Evolutionary conservation across 1,140 invertebrate genomes (phyloP).

Genomic region (Chymomyza costata): DNA sequence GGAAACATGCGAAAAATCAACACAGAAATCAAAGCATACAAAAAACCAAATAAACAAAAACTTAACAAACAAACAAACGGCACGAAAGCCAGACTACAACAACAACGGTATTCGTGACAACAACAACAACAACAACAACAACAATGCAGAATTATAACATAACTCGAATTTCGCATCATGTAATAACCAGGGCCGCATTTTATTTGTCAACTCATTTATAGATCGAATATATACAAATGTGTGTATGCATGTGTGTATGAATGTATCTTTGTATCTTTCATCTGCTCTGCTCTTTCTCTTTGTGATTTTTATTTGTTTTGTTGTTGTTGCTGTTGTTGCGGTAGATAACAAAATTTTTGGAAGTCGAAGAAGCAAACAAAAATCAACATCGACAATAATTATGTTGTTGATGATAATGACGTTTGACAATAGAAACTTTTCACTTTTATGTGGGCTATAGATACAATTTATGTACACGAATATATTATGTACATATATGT

Average conservation of each 20-base stretch:
- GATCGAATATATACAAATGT: no score
- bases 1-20: conserved; percentile 58
- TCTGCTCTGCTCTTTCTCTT: conserved; percentile 2
- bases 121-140: conserved; percentile 8
- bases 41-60: neutral
- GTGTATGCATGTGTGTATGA: no score
- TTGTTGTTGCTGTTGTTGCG: neutral
- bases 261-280: no score
- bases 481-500: no score
- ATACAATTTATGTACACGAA: no score
- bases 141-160: conserved; percentile 72
- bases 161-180: conserved; percentile 67
- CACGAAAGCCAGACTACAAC: neutral
- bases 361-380: no score
- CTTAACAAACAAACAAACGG: no score
- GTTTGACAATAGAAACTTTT: no score
- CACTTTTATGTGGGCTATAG: no score
- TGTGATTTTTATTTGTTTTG: neutral
- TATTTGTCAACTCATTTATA: conserved; percentile 71
- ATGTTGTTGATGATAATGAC: no score
- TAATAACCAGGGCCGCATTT: conserved; percentile 56
- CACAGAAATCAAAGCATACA: conserved; percentile 23
- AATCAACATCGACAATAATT: no score
- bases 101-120: neutral
- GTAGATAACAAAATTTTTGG: no score